A percentile compares a stretch with the other conserved stretches of the same genome.
Evolutionary conservation across 2,888 invertebrate genomes (phyloP).

Genomic region (Helleia helle): DNA sequence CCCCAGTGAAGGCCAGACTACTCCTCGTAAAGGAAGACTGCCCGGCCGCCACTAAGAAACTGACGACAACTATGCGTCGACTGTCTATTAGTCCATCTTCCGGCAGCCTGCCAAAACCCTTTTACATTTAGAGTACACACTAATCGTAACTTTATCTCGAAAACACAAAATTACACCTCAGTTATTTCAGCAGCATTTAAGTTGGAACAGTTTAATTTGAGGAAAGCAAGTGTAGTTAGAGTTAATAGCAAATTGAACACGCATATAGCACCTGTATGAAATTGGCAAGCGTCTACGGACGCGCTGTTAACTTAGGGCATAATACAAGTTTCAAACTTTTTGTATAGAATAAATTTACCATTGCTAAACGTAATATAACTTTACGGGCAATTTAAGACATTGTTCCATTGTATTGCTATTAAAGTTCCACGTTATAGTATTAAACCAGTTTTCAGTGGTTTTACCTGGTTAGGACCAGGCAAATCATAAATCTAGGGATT

Average conservation of each 20-base stretch:
- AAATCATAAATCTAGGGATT: too few relatives aligned
- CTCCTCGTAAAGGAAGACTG: too few relatives aligned
- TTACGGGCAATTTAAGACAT: constrained; percentile 3
- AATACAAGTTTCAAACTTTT: constrained; percentile 8
- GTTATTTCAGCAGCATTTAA: constrained; percentile 7
- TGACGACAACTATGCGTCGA: too few relatives aligned
- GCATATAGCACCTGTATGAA: constrained; percentile 3
- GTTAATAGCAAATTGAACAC: constrained; percentile 9
- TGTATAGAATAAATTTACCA: constrained; percentile 7
- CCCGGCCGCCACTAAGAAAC: too few relatives aligned
- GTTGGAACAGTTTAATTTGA: constrained; percentile 9
- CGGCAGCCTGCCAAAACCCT: too few relatives aligned
- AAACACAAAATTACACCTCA: neutral
- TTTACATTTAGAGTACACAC: too few relatives aligned
- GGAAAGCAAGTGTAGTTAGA: constrained; percentile 20
- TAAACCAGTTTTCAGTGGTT: too few relatives aligned
- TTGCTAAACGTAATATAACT: constrained; percentile 7
- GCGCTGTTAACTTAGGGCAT: constrained; percentile 4
- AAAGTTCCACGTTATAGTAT: constrained; percentile 2
- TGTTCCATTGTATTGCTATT: constrained; percentile 6
- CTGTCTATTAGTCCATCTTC: too few relatives aligned
- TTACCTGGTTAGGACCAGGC: too few relatives aligned
- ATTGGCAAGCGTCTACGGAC: neutral
- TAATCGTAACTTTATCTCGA: neutral
- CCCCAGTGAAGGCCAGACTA: too few relatives aligned